Base-by-base conservation (phyloP, 2,113 vertebrate genomes). In the Zingel zingel region DNA sequence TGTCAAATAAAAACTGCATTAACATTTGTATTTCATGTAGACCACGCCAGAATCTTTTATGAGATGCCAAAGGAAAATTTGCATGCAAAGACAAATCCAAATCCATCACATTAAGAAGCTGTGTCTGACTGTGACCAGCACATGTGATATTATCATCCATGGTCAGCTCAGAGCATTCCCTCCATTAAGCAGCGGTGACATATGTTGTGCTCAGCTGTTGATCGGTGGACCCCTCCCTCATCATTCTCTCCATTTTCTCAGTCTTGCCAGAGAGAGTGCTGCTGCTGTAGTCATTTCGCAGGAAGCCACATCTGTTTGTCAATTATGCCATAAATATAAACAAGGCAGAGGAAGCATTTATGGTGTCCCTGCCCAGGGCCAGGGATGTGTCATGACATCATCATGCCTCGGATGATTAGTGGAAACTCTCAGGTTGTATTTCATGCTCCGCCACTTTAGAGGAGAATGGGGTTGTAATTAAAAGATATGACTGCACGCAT, bases 261-360 rank as follows among this genome's bases (percentile, higher is more conserved):
- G 53, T 66, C 67, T 83, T 88, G 79, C 74, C 63, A 82, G 75
- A 83, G 79, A 88, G 76, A 67, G 71, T 47, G 61, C 74, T 53
- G 83, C 88, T 89, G 84, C 88, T 91, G 83, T 83, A 82, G 64
- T 65, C 77, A 81, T 89, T 91, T 91, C 92, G 89, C 93, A 86
- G 56, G 27, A 79, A 73, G 88, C 90, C 86, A 79, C 83, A 88
- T 90, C 81, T 88, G 88, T 86, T 92, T 93, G 86, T 92, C 92
- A 92, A 82, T 88, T 90, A 91, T 82, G 85, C 89, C 88, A 86
- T 94, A 93, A 94, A 95, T 92, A 93, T 85, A 88, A 88, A 92
- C 89, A 88, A 88, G 90, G 73, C 91, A 89, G 78, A 33, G 70
- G 90, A 84, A 82, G 73, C 85, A 77, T 91, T 93, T 91, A 92